Evolutionary conservation across 2,888 invertebrate species (phyloP).

Genomic region (Galeopsomyia nigrocyanea): DNA sequence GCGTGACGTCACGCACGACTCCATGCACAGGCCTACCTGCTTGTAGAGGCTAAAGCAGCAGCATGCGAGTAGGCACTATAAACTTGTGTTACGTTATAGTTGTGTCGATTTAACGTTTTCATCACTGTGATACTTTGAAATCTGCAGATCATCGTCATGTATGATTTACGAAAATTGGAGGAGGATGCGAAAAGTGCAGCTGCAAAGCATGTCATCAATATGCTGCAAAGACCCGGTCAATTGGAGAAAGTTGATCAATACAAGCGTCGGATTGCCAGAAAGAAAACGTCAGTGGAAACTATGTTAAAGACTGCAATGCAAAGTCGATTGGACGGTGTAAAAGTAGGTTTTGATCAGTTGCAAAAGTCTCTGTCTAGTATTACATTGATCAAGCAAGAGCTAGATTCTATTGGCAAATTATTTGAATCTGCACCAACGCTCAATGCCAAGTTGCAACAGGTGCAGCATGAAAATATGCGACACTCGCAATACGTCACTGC

Average conservation of each 20-base stretch:
- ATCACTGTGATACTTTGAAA: too few species aligned
- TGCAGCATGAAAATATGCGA: constrained; percentile 92
- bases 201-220: constrained; percentile 88
- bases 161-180: constrained; percentile 75
- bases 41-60: too few species aligned
- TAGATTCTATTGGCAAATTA: constrained; percentile 75
- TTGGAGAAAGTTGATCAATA: constrained; percentile 91
- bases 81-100: too few species aligned
- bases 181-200: constrained; percentile 84
- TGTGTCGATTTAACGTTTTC: too few species aligned
- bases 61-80: too few species aligned
- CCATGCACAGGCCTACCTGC: too few species aligned
- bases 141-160: constrained; percentile 48
- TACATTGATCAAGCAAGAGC: constrained; percentile 71
- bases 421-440: constrained; percentile 85
- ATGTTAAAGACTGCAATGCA: constrained; percentile 98
- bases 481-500: constrained; percentile 98
- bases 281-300: constrained; percentile 92
- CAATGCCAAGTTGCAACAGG: constrained; percentile 84
- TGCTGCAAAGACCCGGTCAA: constrained; percentile 95
- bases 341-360: constrained; percentile 91
- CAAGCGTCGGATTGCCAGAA: constrained; percentile 80
- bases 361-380: constrained; percentile 89
- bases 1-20: too few species aligned
- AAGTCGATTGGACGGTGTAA: constrained; percentile 96